A percentile compares a stretch with the other conserved stretches of the same genome.
Conservation (phyloP, 1,140 invertebrate genomes). For the Oncopodura yosiiana region DNA sequence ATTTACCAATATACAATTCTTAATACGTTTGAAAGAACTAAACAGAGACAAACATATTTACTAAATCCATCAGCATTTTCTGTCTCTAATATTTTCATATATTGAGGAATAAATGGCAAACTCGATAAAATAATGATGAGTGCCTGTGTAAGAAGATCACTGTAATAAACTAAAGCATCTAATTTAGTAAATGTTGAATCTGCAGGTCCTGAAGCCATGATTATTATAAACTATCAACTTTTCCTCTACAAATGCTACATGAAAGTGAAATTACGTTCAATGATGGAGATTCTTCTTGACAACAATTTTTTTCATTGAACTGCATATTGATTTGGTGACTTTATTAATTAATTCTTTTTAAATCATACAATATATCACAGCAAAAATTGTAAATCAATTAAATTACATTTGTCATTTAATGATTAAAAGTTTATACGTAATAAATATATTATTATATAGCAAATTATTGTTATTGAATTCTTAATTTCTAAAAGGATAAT, state of each 20-base stretch:
- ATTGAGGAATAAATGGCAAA: constrained; percentile 48
- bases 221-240: neutral
- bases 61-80: constrained; percentile 49
- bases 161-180: neutral
- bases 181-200: neutral
- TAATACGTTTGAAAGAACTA: constrained; percentile 49
- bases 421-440: no score
- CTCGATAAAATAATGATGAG: constrained; percentile 47
- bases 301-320: neutral
- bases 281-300: neutral
- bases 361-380: no score
- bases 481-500: no score
- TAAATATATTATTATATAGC: no score
- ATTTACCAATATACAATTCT: constrained; percentile 51
- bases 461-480: no score
- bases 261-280: neutral
- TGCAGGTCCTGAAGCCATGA: neutral
- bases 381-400: no score
- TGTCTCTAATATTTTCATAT: constrained; percentile 43
- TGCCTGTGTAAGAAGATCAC: neutral
- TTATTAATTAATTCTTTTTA: no score
- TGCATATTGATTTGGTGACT: no score
- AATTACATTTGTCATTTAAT: no score
- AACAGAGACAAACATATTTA: constrained; percentile 48
- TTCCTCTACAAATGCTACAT: neutral